Evolutionary conservation across 2,888 invertebrate genomes (phyloP).

Genomic region (Phanerotoma sp.): DNA sequence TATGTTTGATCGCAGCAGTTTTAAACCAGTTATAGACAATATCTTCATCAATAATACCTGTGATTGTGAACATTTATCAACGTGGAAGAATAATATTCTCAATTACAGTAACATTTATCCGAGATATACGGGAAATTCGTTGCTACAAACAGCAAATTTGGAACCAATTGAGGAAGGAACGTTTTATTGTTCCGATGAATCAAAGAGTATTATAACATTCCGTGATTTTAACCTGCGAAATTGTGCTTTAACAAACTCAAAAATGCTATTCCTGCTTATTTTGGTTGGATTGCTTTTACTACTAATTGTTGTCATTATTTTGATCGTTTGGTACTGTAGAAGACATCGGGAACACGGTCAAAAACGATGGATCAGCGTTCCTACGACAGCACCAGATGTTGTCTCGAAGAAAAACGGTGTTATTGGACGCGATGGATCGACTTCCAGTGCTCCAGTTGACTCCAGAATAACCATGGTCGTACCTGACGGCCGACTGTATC

Average conservation of each 20-base stretch:
- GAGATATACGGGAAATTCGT: constrained; percentile 32
- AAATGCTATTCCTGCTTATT: constrained; percentile 42
- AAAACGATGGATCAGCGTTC: constrained; percentile 55
- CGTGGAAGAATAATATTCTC: constrained; percentile 51
- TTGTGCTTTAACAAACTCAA: constrained; percentile 47
- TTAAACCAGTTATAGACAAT: constrained; percentile 63
- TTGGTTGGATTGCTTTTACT: constrained; percentile 37
- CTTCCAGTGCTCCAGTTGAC: constrained; percentile 44
- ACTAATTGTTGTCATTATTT: constrained; percentile 35
- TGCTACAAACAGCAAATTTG: constrained; percentile 31
- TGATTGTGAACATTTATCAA: constrained; percentile 60
- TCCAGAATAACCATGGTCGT: constrained; percentile 64
- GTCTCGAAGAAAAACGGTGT: constrained; percentile 59
- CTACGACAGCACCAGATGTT: constrained; percentile 51
- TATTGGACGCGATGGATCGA: constrained; percentile 54
- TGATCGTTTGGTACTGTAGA: constrained; percentile 50
- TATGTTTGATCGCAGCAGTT: constrained; percentile 61
- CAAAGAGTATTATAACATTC: constrained; percentile 40
- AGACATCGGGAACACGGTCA: constrained; percentile 53
- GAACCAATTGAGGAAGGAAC: constrained; percentile 46
- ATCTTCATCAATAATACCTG: constrained; percentile 65
- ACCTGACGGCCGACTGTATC: constrained; percentile 79
- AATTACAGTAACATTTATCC: constrained; percentile 51
- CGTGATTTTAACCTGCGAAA: constrained; percentile 45
- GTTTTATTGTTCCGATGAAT: constrained; percentile 46